A percentile compares a stretch with the other conserved stretches of the same genome.
These are phyloP conservation scores for Helarctos malayanus DNA, from an alignment of 2,797 vertebrate species.

Conservation along the genomic window DNA sequence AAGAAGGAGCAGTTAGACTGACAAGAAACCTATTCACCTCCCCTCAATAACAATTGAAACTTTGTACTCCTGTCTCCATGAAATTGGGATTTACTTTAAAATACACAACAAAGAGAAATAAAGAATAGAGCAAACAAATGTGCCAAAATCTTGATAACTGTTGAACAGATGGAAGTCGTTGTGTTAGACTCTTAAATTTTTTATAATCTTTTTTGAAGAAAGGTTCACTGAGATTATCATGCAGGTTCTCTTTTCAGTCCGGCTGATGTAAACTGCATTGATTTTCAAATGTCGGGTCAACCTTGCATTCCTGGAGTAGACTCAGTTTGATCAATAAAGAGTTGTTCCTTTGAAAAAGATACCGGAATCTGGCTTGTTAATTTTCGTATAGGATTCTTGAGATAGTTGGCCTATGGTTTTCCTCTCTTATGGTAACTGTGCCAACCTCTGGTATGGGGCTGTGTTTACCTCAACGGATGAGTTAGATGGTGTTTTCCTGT, in stretches of 20 bases:
- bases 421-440: neutral
- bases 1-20: neutral
- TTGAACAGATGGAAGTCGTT: neutral
- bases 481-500: neutral
- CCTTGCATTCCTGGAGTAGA: neutral
- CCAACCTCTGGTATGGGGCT: neutral
- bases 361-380: neutral
- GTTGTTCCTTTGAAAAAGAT: neutral
- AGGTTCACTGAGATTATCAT: neutral
- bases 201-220: neutral
- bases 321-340: neutral
- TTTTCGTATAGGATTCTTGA: neutral
- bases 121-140: neutral
- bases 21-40: neutral
- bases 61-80: neutral
- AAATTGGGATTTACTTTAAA: constrained; percentile 13
- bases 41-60: neutral
- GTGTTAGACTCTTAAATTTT: neutral
- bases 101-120: neutral
- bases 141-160: neutral
- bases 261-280: neutral
- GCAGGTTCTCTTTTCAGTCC: neutral
- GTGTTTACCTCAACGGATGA: neutral
- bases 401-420: neutral
- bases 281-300: neutral